Evolutionary conservation across 2,888 invertebrate species (phyloP), one percentile per base, ranked within the genome.

Genomic region (Gandaritis pyraliata): DNA sequence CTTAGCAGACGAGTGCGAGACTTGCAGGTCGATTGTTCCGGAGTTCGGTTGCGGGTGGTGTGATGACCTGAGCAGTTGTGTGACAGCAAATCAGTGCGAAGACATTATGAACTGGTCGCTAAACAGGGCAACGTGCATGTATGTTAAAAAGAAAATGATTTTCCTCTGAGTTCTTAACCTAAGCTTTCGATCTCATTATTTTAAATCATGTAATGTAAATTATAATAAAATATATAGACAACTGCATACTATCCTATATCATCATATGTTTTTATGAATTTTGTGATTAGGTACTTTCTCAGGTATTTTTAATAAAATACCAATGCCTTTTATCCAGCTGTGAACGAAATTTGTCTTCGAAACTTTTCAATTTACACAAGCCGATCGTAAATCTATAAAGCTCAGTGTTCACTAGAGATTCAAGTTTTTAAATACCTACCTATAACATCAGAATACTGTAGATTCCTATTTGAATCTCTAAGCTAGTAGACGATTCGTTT

Each of bases 351-450:
- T 81, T 81, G 80, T 86, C 82, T 83, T 81, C 74, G 74, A 68
- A 86, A 86, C 81, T 85, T 87, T 87, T 81, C 85, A 87, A 87
- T 88, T 87, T 87, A 81, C 82, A 86, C 81, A 86, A 83, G 78
- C 82, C 82, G 73, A 76, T 76, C 85, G 60, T 60, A 60, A 60
- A 55, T 60, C 60, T 55, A n/a, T 30, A 46, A 58, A 45, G 50
- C 16, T 5, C 13, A 7, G 12, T 12, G 50, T 49, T 7, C 38
- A 55, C 49, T 16, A 16, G 43, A 59, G 59, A 33, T 33, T 33
- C 23, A 2, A 23, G 23, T 23, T 23, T 23, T 23, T 23, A 23
- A 23, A 23, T 1, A 23, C 23, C 23, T 23, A 23, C 23, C 2
- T 23, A 23, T 6, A 23, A 23, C 23, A 23, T 2, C 5, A 23